These are phyloP conservation scores for Metacarcinus magister DNA, from an alignment of 2,888 invertebrate species.

Conservation along the genomic window DNA sequence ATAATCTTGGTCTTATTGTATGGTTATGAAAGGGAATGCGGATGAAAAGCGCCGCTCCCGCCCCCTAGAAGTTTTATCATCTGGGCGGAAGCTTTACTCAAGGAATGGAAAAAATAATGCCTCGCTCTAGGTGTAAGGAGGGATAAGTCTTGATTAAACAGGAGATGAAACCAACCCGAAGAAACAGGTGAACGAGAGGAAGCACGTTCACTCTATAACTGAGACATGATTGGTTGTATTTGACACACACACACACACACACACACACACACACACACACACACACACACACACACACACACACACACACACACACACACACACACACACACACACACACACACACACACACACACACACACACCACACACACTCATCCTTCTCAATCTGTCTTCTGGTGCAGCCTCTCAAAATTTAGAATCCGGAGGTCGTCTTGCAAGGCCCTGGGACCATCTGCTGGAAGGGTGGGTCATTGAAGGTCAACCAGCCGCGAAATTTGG, in stretches of 20 bases:
- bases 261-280: conserved; percentile 20
- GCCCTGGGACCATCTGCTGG: neutral
- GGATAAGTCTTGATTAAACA: conserved; percentile 26
- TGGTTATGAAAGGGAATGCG: neutral
- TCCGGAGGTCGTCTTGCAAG: neutral
- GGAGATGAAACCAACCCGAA: neutral
- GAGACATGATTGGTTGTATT: neutral
- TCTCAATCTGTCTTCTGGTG: conserved; percentile 7
- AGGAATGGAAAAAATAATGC: neutral
- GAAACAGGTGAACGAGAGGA: neutral
- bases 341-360: conserved; percentile 26
- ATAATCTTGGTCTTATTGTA: conserved; percentile 26
- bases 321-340: neutral
- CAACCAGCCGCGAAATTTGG: conserved; percentile 26
- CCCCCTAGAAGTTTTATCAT: neutral
- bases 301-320: neutral
- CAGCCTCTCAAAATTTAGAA: neutral
- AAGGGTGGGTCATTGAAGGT: neutral
- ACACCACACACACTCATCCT: neutral
- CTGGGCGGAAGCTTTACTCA: neutral
- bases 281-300: conserved; percentile 5
- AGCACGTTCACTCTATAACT: neutral
- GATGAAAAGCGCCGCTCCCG: neutral
- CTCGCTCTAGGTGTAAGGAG: neutral
- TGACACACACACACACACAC: conserved; percentile 9